phyloP scores from a whole-genome alignment of 2,113 vertebrate genomes.

The Conger conger region DNA sequence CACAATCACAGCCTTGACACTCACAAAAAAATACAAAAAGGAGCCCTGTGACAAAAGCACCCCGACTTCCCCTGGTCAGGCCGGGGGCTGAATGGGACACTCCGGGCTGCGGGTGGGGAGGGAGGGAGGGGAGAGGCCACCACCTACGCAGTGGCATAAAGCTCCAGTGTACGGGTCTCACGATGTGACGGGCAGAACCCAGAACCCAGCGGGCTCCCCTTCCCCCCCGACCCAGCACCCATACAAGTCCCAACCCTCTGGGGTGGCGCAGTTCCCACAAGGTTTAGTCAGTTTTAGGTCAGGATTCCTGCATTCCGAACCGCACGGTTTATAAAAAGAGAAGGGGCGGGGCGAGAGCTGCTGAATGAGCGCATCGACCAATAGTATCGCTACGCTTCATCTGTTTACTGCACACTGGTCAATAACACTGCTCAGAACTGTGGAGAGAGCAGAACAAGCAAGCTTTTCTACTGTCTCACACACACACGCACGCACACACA shows the following conservation, averaged over 20 bases:
- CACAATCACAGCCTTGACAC: conserved; percentile 76
- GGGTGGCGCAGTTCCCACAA: conserved; percentile 49
- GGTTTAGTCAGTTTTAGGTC: conserved; percentile 37
- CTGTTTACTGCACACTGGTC: conserved; percentile 59
- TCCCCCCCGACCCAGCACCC: conserved; percentile 16
- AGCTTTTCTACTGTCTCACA: conserved; percentile 61
- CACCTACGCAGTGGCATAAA: conserved; percentile 67
- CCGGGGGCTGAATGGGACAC: conserved; percentile 64
- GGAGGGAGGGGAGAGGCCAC: conserved; percentile 54
- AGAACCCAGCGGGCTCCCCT: not conserved
- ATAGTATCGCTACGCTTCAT: conserved; percentile 53
- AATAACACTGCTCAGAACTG: conserved; percentile 50
- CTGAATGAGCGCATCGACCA: conserved; percentile 55
- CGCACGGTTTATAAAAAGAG: conserved; percentile 13
- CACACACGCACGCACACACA: conserved; percentile 55
- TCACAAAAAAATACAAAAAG: conserved; percentile 54
- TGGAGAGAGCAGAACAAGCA: conserved; percentile 53
- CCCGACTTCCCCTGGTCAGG: conserved; percentile 60
- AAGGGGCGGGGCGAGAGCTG: conserved; percentile 27
- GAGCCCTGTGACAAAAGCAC: conserved; percentile 63
- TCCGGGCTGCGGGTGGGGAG: conserved; percentile 65
- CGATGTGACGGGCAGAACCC: conserved; percentile 49
- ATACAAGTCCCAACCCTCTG: conserved; percentile 39
- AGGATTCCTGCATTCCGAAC: conserved; percentile 34
- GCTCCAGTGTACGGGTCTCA: conserved; percentile 64